Conservation (phyloP, 2,113 vertebrate species). For the Entosphenus tridentatus region DNA sequence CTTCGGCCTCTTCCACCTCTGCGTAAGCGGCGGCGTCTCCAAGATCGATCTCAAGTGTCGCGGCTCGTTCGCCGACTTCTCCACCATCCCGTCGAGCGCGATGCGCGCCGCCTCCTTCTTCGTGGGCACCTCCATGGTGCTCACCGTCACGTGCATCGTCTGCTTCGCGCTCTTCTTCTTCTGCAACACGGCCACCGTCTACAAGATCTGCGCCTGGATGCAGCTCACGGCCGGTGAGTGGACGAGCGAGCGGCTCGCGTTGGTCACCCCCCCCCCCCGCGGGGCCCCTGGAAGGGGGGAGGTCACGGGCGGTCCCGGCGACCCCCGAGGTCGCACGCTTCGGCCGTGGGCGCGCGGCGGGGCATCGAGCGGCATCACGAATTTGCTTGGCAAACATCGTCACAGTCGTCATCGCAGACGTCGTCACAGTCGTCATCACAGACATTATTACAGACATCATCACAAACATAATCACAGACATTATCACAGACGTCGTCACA, state of each 20-base stretch:
- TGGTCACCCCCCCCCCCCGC: no score
- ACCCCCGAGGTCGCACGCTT: no score
- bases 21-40: conserved; percentile 77
- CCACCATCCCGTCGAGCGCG: conserved; percentile 55
- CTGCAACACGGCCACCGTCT: conserved; percentile 83
- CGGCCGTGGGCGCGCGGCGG: no score
- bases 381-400: no score
- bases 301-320: no score
- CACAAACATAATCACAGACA: no score
- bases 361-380: no score
- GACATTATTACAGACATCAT: no score
- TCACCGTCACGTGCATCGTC: conserved; percentile 64
- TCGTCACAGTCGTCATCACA: no score
- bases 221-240: conserved; percentile 66
- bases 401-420: no score
- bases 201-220: conserved; percentile 96
- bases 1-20: conserved; percentile 92
- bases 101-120: conserved; percentile 92
- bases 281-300: no score
- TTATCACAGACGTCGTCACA: no score
- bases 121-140: conserved; percentile 82
- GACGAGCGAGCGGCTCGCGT: neutral
- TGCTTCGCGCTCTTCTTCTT: conserved; percentile 91
- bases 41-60: conserved; percentile 66
- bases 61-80: conserved; percentile 87